Percentiles rank a stretch among this genome's conserved stretches.
Conservation (phyloP, 1,140 invertebrate genomes). For the Drosophila ohnishii region DNA sequence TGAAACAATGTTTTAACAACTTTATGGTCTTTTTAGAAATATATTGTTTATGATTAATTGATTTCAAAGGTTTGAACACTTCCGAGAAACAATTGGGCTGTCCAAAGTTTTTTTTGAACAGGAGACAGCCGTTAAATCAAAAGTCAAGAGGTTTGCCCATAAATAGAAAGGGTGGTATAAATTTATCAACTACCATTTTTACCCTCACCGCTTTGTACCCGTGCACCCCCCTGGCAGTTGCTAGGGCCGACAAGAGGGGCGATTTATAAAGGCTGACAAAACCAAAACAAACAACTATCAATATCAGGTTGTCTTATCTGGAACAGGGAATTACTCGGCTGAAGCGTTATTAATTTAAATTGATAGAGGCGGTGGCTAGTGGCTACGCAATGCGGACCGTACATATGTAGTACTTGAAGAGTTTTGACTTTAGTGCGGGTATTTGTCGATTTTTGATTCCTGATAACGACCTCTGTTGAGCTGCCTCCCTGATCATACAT, state of each 20-base stretch:
- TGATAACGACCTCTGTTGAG: conserved; percentile 58
- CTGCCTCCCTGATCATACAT: conserved; percentile 38
- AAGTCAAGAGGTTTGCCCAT: conserved; percentile 7
- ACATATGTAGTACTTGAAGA: conserved; percentile 47
- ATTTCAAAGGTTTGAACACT: neutral
- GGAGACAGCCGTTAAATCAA: conserved; percentile 8
- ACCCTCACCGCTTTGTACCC: neutral
- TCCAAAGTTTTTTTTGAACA: neutral
- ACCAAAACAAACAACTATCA: conserved; percentile 57
- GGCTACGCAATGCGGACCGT: conserved; percentile 37
- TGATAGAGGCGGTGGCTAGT: conserved; percentile 61
- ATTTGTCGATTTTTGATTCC: conserved; percentile 58
- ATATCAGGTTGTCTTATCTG: conserved; percentile 65
- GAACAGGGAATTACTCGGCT: conserved; percentile 60
- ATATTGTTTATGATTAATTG: neutral
- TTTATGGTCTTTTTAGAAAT: neutral
- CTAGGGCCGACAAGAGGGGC: conserved; percentile 30
- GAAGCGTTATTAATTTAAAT: conserved; percentile 76
- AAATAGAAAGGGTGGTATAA: conserved; percentile 25
- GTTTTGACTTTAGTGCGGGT: conserved; percentile 64
- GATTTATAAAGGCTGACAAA: conserved; percentile 68
- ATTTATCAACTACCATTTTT: conserved; percentile 23
- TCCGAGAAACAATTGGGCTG: conserved; percentile 4
- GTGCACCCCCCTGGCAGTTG: conserved; percentile 32
- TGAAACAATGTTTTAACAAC: neutral